Evolutionary conservation across 1,140 invertebrate genomes (phyloP).

Genomic region (Drosophila pallidifrons): DNA sequence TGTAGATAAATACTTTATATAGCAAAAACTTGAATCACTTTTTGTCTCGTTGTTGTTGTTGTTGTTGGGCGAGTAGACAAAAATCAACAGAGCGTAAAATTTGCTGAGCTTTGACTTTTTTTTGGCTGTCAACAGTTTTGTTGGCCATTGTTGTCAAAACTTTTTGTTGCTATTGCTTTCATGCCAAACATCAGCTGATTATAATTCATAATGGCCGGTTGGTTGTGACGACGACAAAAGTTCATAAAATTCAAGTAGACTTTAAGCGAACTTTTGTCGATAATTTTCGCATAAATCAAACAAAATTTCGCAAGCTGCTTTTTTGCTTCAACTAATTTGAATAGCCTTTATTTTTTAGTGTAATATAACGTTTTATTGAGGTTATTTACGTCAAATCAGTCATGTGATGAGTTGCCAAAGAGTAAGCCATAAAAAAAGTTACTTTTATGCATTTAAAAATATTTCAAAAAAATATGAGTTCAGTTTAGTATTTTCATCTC

Average conservation of each 20-base stretch:
- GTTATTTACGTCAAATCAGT: too few relatives aligned
- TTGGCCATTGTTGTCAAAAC: slow-evolving; percentile 12
- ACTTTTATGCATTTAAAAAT: too few relatives aligned
- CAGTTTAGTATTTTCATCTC: too few relatives aligned
- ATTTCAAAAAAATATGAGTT: too few relatives aligned
- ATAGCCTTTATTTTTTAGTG: not conserved
- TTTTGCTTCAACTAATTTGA: slow-evolving; percentile 12
- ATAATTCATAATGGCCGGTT: slow-evolving; percentile 23
- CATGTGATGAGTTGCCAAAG: too few relatives aligned
- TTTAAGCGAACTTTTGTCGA: slow-evolving; percentile 4
- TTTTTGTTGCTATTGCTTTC: slow-evolving; percentile 9
- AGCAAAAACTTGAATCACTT: slow-evolving; percentile 32
- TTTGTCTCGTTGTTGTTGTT: not conserved
- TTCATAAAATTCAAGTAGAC: slow-evolving; percentile 14
- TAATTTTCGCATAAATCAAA: slow-evolving; percentile 20
- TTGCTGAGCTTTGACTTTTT: slow-evolving; percentile 39
- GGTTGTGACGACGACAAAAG: not conserved
- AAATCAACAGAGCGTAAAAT: slow-evolving; percentile 38
- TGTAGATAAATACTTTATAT: slow-evolving; percentile 37
- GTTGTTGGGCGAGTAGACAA: slow-evolving; percentile 14
- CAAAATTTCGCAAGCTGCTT: not conserved
- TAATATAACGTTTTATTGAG: too few relatives aligned
- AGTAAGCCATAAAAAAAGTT: too few relatives aligned
- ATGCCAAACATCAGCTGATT: slow-evolving; percentile 26
- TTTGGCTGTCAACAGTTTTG: slow-evolving; percentile 22